A percentile compares a stretch with the other conserved stretches of the same genome.
Conservation (phyloP, 2,888 invertebrate species). For the Diarsia dahlii region DNA sequence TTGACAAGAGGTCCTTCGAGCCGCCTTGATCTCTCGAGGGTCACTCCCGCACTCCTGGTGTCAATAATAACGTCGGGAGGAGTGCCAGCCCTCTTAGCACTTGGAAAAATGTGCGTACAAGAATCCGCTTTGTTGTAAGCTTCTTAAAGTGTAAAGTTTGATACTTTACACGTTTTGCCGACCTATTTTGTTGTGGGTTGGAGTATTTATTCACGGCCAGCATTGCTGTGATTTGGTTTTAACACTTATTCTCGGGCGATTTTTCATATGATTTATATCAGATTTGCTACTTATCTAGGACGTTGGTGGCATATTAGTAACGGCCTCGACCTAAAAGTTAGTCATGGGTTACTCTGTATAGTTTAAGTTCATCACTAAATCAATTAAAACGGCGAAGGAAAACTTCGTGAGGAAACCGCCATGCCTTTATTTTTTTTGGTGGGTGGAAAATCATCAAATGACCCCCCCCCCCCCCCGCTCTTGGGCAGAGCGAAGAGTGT, state of each 20-base stretch:
- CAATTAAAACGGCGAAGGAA: too few relatives aligned
- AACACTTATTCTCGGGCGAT: too few relatives aligned
- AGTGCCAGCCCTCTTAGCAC: constrained; percentile 48
- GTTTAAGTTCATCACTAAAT: background rate
- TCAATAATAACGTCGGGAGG: constrained; percentile 74
- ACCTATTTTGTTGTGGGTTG: constrained; percentile 32
- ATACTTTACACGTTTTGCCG: constrained; percentile 22
- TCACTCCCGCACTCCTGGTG: constrained; percentile 71
- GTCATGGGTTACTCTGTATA: background rate
- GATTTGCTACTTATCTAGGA: background rate
- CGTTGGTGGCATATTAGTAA: background rate
- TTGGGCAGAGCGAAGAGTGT: too few relatives aligned
- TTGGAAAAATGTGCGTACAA: constrained; percentile 60
- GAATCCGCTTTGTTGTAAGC: constrained; percentile 63
- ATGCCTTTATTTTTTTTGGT: too few relatives aligned
- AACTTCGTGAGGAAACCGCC: too few relatives aligned
- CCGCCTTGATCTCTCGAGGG: constrained; percentile 74
- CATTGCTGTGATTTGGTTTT: background rate
- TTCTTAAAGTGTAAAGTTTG: constrained; percentile 38
- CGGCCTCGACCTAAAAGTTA: background rate
- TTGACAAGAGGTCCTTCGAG: constrained; percentile 57
- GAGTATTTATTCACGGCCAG: background rate
- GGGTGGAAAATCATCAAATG: too few relatives aligned
- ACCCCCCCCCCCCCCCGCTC: too few relatives aligned
- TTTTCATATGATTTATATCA: background rate